A percentile compares a stretch with the other conserved stretches of the same genome.
Conservation (phyloP, 2,113 vertebrate genomes). For the Tetraodon nigroviridis region DNA sequence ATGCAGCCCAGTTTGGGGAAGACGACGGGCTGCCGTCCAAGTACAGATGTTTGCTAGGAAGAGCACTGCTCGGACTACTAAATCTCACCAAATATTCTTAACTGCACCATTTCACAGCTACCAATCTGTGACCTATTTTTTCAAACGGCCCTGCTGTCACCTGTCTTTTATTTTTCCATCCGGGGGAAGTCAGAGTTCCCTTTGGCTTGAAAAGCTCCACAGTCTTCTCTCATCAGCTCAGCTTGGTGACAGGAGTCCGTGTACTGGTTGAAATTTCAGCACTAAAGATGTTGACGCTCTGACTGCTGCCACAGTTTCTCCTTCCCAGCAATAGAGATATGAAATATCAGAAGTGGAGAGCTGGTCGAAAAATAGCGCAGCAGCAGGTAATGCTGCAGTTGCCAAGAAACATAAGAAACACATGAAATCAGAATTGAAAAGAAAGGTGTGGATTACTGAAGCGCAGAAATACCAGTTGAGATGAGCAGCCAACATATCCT, state of each 20-base stretch:
- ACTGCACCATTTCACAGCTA: conserved; percentile 45
- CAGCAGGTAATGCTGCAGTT: no score
- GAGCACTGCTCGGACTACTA: conserved; percentile 18
- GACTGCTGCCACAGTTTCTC: conserved; percentile 34
- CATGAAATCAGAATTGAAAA: no score
- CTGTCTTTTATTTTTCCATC: conserved; percentile 55
- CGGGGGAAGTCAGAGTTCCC: conserved; percentile 52
- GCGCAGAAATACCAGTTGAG: no score
- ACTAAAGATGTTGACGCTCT: conserved; percentile 36
- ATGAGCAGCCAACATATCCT: no score
- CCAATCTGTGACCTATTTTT: conserved; percentile 58
- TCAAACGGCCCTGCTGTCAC: conserved; percentile 49
- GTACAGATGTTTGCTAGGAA: conserved; percentile 19
- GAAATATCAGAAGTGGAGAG: no score
- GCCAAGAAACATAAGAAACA: no score
- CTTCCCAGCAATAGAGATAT: conserved; percentile 13
- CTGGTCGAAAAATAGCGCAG: no score
- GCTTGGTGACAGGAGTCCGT: conserved; percentile 47
- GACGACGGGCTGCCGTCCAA: conserved; percentile 12
- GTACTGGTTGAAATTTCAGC: conserved; percentile 35
- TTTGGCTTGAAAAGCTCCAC: conserved; percentile 47
- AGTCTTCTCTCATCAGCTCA: conserved; percentile 47
- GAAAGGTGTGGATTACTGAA: no score
- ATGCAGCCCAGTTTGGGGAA: conserved; percentile 27
- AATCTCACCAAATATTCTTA: conserved; percentile 50